Conservation (phyloP, 30 jellyfish, hydroid and myxozoan species). For the Mastigias papua region DNA sequence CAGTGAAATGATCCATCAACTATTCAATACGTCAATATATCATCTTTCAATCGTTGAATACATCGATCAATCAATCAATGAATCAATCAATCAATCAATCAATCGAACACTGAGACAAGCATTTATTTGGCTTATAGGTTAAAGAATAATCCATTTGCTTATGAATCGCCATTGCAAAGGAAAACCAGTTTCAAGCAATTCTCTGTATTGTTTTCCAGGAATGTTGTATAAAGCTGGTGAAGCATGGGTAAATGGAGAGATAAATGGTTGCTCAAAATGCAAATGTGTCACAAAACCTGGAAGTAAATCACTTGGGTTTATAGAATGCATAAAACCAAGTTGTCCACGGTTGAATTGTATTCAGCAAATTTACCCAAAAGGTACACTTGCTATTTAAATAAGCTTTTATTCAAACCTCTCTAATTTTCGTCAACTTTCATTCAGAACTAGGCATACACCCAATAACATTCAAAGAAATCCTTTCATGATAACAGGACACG, state of each 20-base stretch:
- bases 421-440: too few species aligned
- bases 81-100: conserved; percentile 3
- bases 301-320: conserved; percentile 29
- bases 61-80: not conserved
- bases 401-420: too few species aligned
- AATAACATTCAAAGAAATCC: too few species aligned
- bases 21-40: too few species aligned
- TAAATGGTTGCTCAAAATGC: conserved; percentile 77
- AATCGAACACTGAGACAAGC: not conserved
- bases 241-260: conserved; percentile 61
- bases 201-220: conserved; percentile 37
- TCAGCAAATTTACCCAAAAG: conserved; percentile 27
- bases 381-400: not conserved
- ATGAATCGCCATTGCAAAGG: too few species aligned
- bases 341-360: conserved; percentile 68
- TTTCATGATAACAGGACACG: too few species aligned
- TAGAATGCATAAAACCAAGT: conserved; percentile 69
- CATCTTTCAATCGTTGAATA: too few species aligned
- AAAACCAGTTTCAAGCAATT: too few species aligned
- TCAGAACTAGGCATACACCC: too few species aligned
- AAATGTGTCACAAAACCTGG: conserved; percentile 45
- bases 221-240: conserved; percentile 77
- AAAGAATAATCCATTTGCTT: too few species aligned
- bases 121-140: too few species aligned
- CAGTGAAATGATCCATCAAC: not conserved